phyloP scores from a whole-genome alignment of 1,140 invertebrate genomes.

The Brachionus asplanchnoidis region DNA sequence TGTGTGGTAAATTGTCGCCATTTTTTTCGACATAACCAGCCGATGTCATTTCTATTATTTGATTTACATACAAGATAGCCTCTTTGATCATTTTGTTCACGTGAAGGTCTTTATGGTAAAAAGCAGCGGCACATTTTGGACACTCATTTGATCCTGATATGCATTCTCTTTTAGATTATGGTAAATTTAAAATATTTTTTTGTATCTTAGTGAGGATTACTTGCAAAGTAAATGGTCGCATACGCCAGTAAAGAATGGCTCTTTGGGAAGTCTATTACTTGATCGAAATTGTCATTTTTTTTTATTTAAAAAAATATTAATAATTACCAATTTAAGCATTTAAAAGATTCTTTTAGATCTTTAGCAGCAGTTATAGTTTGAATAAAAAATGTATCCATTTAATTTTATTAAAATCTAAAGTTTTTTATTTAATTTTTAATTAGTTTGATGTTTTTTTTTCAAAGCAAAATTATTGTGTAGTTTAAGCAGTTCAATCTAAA shows the following conservation, averaged over 20 bases:
- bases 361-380: background rate
- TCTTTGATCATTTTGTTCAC: constrained; percentile 41
- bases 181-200: background rate
- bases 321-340: background rate
- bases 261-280: background rate
- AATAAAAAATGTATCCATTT: background rate
- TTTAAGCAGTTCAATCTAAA: too few species aligned
- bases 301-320: background rate
- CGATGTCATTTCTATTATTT: background rate
- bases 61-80: constrained; percentile 4
- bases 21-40: background rate
- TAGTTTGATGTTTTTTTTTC: too few species aligned
- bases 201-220: background rate
- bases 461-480: too few species aligned
- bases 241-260: constrained; percentile 4
- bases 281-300: background rate
- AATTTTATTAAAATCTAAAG: background rate
- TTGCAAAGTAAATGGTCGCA: constrained; percentile 36
- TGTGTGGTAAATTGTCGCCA: background rate
- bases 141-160: constrained; percentile 16
- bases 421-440: too few species aligned
- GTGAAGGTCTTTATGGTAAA: constrained; percentile 35
- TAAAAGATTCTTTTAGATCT: constrained; percentile 25
- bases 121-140: background rate
- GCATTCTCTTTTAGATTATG: background rate